Base-by-base conservation (phyloP, 2,113 vertebrate species). In the Protomyctophum bolini region DNA sequence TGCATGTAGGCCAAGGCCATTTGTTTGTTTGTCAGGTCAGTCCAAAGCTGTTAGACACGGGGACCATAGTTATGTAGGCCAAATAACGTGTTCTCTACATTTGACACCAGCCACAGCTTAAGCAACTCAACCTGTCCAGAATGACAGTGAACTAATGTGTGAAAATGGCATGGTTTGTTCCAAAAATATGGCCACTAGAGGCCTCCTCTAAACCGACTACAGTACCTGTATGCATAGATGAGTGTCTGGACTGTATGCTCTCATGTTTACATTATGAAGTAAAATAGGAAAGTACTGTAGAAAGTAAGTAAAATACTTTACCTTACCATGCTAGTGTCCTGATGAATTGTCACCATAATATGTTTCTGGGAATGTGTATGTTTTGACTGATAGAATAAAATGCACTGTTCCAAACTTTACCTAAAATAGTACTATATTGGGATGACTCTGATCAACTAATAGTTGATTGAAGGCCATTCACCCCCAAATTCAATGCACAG, bases 341-440 rank as follows among this genome's bases (percentile, higher is more conserved):
- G 10, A 54, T 75, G 51, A 51, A 49, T 72, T 6, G 12, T 71
- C 58, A 33, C n/a, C 69, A 73, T 60, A 64, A 65, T 46, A 50
- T 63, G 7, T 56, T 56, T 6, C 28, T 12, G 11, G 11, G 56
- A 63, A 54, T 72, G 52, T 82, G 59, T 76, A 29, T 51, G 66
- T 83, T 68, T 21, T 74, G 77, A 79, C 59, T 55, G 79, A 59
- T 9, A 47, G 65, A 60, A 58, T 41, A 66, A 69, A 76, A 72
- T 74, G 80, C 78, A 81, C 63, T 72, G 67, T 82, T 71, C 64
- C 81, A 73, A 85, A 83, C 70, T 59, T 51, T 55, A 78, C 61
- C 51, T 68, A 9, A 62, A 76, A 65, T 65, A 77, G 63, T 63
- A 70, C 12, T 52, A 8, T 29, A 28, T 52, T 68, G 54, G 65